A percentile compares a stretch with the other conserved stretches of the same genome.
phyloP scores from a whole-genome alignment of 2,888 invertebrate species.

The Drosophila buzzatii region DNA sequence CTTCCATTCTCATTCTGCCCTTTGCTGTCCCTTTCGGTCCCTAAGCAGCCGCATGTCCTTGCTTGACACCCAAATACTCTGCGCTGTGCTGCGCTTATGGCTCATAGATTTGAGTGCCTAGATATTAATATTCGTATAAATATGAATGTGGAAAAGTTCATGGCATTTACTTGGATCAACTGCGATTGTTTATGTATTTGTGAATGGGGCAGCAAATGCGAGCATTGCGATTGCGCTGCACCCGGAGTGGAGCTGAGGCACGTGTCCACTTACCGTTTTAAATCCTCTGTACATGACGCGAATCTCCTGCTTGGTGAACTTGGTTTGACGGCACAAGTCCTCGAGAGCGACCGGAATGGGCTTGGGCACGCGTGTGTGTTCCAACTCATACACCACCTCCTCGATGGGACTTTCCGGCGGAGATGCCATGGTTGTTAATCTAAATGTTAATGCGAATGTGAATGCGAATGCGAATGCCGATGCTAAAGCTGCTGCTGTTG shows the following conservation, averaged over 20 bases:
- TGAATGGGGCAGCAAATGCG: not conserved
- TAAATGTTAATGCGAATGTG: constrained; percentile 25
- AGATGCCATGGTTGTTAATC: constrained; percentile 89
- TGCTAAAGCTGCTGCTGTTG: not conserved
- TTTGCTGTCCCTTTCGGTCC: too few species aligned
- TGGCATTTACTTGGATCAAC: not conserved
- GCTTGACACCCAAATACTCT: not conserved
- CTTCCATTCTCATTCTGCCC: not conserved
- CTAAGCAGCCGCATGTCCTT: not conserved
- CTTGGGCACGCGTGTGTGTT: constrained; percentile 91
- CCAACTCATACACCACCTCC: constrained; percentile 94
- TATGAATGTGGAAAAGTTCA: constrained; percentile 6
- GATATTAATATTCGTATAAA: constrained; percentile 33
- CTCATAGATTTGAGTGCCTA: constrained; percentile 33
- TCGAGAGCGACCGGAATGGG: constrained; percentile 94
- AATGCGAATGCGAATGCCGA: not conserved
- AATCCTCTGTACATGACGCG: constrained; percentile 99
- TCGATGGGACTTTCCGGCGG: constrained; percentile 95
- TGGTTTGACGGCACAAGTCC: constrained; percentile 96
- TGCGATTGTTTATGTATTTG: not conserved
- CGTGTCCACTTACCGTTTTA: constrained; percentile 87
- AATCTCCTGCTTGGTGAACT: constrained; percentile 97
- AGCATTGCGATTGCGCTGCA: not conserved
- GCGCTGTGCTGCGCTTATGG: constrained; percentile 20
- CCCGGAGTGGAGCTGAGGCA: not conserved